Conservation (phyloP, 2,888 invertebrate genomes). For the Mythimna albipuncta region DNA sequence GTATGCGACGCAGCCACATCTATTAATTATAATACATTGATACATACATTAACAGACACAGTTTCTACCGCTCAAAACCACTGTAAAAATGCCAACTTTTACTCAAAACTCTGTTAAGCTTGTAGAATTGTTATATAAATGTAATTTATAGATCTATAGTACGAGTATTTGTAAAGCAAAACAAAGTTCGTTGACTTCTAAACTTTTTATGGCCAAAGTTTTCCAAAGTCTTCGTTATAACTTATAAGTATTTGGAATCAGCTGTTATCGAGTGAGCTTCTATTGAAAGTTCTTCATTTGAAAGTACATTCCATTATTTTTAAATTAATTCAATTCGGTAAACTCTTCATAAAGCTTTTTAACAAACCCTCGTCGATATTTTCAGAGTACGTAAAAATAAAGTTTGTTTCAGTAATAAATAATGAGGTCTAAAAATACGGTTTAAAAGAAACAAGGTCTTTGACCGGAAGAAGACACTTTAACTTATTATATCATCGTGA, state of each 20-base stretch:
- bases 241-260: slow-evolving; percentile 7
- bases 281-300: neutral
- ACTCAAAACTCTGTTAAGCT: no score
- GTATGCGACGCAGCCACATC: no score
- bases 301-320: slow-evolving; percentile 1
- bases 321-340: slow-evolving; percentile 4
- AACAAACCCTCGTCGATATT: neutral
- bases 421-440: neutral
- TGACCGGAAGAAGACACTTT: neutral
- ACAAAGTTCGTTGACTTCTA: neutral
- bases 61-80: no score
- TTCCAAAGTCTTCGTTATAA: neutral
- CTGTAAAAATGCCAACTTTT: no score
- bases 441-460: neutral
- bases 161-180: neutral
- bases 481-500: neutral
- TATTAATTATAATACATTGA: no score
- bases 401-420: neutral
- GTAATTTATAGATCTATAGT: neutral
- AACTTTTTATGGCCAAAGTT: slow-evolving; percentile 2
- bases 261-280: neutral
- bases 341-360: neutral
- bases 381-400: neutral
- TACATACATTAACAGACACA: no score
- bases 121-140: neutral